Conservation (phyloP, 2,888 invertebrate genomes). For the Agrochola circellaris region DNA sequence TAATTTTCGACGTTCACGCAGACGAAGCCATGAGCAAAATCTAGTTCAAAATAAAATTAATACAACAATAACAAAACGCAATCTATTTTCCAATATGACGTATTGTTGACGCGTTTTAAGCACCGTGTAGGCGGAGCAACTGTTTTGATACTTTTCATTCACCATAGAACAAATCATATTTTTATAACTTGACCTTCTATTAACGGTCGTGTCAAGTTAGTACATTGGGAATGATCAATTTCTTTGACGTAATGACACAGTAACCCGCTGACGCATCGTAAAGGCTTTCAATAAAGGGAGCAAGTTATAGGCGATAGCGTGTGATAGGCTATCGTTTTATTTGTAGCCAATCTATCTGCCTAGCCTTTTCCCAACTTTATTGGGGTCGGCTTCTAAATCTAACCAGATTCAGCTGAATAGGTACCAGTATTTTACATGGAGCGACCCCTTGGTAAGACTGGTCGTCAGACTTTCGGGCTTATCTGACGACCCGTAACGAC, state of each 20-base stretch:
- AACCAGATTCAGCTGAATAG: too few relatives aligned
- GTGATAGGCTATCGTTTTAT: conserved; percentile 31
- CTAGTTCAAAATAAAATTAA: conserved; percentile 12
- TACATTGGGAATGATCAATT: conserved; percentile 77
- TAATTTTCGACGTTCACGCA: too few relatives aligned
- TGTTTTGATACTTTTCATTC: conserved; percentile 52
- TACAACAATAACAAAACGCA: conserved; percentile 25
- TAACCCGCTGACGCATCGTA: conserved; percentile 74
- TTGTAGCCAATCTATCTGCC: too few relatives aligned
- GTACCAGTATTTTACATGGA: too few relatives aligned
- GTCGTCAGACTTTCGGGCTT: too few relatives aligned
- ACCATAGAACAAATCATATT: conserved; percentile 22
- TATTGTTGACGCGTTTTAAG: conserved; percentile 21
- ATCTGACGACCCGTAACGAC: too few relatives aligned
- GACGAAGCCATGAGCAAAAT: too few relatives aligned
- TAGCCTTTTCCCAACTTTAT: too few relatives aligned
- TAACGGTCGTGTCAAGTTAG: conserved; percentile 46
- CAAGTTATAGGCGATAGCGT: conserved; percentile 54
- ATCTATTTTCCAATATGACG: conserved; percentile 51
- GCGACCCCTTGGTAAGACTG: too few relatives aligned
- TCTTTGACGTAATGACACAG: conserved; percentile 73
- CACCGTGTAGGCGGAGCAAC: conserved; percentile 40
- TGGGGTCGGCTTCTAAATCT: too few relatives aligned
- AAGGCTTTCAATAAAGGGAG: conserved; percentile 73
- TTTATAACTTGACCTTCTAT: conserved; percentile 50